Evolutionary conservation across 2,888 invertebrate species (phyloP), one percentile per base, ranked within the genome.

Genomic region (Oligia latruncula): DNA sequence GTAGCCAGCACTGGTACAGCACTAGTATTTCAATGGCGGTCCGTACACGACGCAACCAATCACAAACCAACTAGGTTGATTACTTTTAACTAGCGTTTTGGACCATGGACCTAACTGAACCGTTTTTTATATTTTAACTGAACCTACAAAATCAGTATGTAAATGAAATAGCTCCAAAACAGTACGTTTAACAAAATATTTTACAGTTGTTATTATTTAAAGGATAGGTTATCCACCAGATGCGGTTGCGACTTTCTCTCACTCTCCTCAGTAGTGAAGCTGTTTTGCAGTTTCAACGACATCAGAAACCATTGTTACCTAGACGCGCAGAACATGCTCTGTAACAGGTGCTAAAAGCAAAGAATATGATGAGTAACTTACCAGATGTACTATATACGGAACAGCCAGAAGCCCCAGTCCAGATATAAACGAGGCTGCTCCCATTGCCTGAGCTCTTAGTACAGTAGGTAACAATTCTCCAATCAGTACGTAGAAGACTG

Each of bases 381-480:
- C 97, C 94, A 98, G 92, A 88, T 97, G 97, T 0, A 98, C 97
- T 84, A 98, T 97, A 90, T 98, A 97, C 0, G 98, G 98, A 67
- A 97, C 97, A 1, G 97, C 97, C 52, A 98, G 93, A 15, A 98
- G 93, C 0, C 98, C 98, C 46, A 97, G 93, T 2, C 98, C 98
- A 2, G 97, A 97, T 87, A 98, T 97, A 89, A 98, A 97, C 0
- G 97, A 97, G 0, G 98, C 97, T 55, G 98, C 97, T 0, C 97
- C 98, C 97, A 98, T 98, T 1, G 98, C 98, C 88, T 98, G 97
- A 0, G 98, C 97, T 65, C 98, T 94, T 66, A 98, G 91, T 15
- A 98, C 98, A 0, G 98, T 98, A 0, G 98, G 98, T 84, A 98
- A 95, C 6, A 98, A 92, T 90, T 98, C 98, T 0, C 98, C 98